A percentile compares a stretch with the other conserved stretches of the same genome.
Evolutionary conservation across 2,113 vertebrate genomes (phyloP).

Genomic region (Takifugu flavidus): DNA sequence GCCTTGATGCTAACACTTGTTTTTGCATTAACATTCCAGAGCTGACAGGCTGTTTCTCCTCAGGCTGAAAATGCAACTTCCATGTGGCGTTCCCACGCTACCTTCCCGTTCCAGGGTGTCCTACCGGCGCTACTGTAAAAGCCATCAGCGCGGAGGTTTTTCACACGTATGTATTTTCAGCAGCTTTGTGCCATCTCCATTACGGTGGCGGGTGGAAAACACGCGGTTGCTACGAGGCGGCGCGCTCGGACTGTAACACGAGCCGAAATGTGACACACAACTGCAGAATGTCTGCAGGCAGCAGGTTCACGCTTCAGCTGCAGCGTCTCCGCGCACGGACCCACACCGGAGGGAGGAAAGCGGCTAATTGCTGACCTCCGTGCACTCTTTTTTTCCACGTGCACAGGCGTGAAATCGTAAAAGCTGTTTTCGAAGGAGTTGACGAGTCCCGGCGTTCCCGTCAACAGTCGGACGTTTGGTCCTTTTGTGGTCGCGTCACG

Average conservation of each 20-base stretch:
- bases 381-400: too few relatives aligned
- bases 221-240: constrained; percentile 49
- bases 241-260: constrained; percentile 33
- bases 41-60: constrained; percentile 45
- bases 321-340: background rate
- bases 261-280: constrained; percentile 46
- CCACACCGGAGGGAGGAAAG: too few relatives aligned
- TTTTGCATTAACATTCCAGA: constrained; percentile 57
- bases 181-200: constrained; percentile 13
- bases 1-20: constrained; percentile 51
- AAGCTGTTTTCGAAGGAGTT: too few relatives aligned
- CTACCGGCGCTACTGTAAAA: constrained; percentile 44
- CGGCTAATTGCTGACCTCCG: too few relatives aligned
- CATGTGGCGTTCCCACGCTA: constrained; percentile 57
- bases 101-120: constrained; percentile 29
- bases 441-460: too few relatives aligned
- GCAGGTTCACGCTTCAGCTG: background rate
- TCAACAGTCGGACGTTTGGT: too few relatives aligned
- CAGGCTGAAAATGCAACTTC: constrained; percentile 30
- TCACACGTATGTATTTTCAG: constrained; percentile 37
- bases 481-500: too few relatives aligned
- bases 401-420: too few relatives aligned
- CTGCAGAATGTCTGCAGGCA: constrained; percentile 33
- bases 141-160: constrained; percentile 22
- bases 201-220: constrained; percentile 33